phyloP scores from a whole-genome alignment of 2,113 vertebrate genomes.

The Spilogale gracilis region DNA sequence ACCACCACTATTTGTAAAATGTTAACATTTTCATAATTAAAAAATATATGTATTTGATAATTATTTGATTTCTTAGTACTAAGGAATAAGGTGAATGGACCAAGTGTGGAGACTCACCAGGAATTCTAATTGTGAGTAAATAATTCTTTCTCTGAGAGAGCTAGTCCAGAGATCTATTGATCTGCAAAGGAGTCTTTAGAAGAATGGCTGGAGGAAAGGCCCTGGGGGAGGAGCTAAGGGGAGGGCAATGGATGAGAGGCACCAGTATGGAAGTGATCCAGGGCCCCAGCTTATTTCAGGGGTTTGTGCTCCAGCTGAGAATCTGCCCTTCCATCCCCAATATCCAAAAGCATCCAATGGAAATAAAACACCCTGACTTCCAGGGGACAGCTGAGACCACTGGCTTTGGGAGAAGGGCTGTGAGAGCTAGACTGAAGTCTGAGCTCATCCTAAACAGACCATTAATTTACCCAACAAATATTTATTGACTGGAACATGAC shows the following conservation, averaged over 20 bases:
- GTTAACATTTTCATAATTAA: not conserved
- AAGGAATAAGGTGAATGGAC: not conserved
- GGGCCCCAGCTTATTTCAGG: no score
- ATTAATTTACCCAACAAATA: slow-evolving; percentile 26
- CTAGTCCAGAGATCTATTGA: not conserved
- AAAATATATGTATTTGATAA: not conserved
- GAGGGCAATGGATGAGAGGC: rapidly evolving
- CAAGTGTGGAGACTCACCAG: no score
- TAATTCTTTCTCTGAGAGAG: not conserved
- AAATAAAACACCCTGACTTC: not conserved
- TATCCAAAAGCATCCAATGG: not conserved
- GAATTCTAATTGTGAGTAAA: not conserved
- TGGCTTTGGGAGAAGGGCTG: not conserved
- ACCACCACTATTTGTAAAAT: not conserved
- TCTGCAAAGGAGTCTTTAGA: not conserved
- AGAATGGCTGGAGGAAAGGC: no score
- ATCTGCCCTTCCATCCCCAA: not conserved
- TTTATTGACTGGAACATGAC: slow-evolving; percentile 51
- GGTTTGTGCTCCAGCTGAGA: not conserved
- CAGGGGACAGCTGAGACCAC: not conserved
- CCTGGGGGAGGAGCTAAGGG: rapidly evolving
- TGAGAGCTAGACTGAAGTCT: not conserved
- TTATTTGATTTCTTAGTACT: not conserved
- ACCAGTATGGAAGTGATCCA: rapidly evolving
- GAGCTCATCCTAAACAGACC: not conserved